Evolutionary conservation across 2,113 vertebrate species (phyloP).

Genomic region (Pithys albifrons): DNA sequence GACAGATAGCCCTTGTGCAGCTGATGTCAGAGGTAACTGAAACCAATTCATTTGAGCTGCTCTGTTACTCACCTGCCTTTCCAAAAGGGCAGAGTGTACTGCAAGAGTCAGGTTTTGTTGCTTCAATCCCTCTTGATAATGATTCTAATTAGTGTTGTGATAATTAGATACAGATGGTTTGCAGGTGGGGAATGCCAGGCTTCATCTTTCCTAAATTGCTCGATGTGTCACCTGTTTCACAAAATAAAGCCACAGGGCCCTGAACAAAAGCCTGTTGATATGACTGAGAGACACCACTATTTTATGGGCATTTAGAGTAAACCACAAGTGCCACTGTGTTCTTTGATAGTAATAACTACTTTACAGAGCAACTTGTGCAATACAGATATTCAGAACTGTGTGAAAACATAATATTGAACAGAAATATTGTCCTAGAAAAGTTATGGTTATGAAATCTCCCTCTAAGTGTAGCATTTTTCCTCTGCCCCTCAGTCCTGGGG

Average conservation of each 20-base stretch:
- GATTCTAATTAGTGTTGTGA: slow-evolving; percentile 41
- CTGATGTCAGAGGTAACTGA: not conserved
- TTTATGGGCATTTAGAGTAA: not conserved
- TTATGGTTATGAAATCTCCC: not conserved
- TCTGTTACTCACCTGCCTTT: not conserved
- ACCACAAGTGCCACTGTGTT: not conserved
- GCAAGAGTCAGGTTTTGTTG: not conserved
- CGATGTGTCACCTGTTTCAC: not conserved
- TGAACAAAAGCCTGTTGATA: not conserved
- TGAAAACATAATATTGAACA: not conserved
- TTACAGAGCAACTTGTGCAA: not conserved
- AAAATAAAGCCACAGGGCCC: not conserved
- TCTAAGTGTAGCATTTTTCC: not conserved
- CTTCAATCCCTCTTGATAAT: not conserved
- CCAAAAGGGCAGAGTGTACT: not conserved
- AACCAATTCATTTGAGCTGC: not conserved
- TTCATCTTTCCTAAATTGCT: not conserved
- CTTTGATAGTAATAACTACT: not conserved
- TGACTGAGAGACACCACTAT: not conserved
- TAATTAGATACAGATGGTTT: slow-evolving; percentile 47
- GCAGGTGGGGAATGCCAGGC: slow-evolving; percentile 4
- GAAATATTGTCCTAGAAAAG: not conserved
- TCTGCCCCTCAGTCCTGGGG: not conserved
- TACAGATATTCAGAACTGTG: not conserved
- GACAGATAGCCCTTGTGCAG: not conserved